Percentiles rank a stretch among this genome's conserved stretches.
Conservation (phyloP, 2,888 invertebrate genomes). For the Lasioglossum villosulum region DNA sequence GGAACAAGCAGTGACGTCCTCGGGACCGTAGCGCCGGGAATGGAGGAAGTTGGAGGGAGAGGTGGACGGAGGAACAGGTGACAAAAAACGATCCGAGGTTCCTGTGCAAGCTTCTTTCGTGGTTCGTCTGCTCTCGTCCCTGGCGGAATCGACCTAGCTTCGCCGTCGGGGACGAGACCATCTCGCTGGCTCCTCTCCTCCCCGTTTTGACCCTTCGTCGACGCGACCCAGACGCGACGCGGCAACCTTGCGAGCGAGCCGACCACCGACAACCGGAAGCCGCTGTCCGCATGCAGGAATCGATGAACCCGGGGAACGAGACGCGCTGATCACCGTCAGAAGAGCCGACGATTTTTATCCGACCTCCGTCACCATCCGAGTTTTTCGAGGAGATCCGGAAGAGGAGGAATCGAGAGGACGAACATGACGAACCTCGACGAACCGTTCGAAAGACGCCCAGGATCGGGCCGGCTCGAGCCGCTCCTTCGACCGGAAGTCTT, state of each 20-base stretch:
- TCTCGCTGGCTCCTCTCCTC: constrained; percentile 47
- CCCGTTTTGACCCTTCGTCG: constrained; percentile 42
- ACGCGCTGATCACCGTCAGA: constrained; percentile 12
- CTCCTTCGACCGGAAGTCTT: constrained; percentile 19
- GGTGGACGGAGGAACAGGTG: not conserved
- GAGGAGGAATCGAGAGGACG: not conserved
- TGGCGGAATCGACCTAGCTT: constrained; percentile 21
- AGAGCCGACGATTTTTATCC: not conserved
- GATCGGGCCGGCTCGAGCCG: not conserved
- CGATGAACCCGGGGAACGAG: constrained; percentile 24
- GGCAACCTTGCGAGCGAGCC: not conserved
- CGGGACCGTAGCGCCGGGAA: constrained; percentile 30
- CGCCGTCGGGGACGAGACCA: constrained; percentile 36
- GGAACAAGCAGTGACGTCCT: constrained; percentile 46
- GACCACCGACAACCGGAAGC: not conserved
- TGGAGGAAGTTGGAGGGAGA: constrained; percentile 21
- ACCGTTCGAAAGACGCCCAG: constrained; percentile 38
- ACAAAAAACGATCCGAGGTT: constrained; percentile 31
- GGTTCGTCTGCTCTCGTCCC: constrained; percentile 52
- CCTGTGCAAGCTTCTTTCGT: constrained; percentile 52
- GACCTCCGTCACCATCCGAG: not conserved
- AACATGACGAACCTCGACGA: constrained; percentile 60
- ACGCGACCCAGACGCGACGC: not conserved
- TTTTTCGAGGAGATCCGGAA: constrained; percentile 22
- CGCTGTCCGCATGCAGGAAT: not conserved